Conservation (phyloP, 2,888 invertebrate species). For the Aproaerema taeniolella region DNA sequence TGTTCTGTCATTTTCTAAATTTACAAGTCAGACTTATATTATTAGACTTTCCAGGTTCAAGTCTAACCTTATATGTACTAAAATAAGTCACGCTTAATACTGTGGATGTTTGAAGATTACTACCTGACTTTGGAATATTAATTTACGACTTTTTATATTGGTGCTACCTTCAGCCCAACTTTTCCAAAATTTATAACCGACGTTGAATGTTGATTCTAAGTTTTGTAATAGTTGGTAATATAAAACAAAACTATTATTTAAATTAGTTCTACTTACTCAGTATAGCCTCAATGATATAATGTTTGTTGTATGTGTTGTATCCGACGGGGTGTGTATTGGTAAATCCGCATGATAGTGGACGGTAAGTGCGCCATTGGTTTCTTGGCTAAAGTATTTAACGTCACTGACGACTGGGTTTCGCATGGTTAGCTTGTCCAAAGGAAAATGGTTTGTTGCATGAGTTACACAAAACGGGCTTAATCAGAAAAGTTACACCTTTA, state of each 20-base stretch:
- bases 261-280: slow-evolving; percentile 25
- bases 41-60: too few relatives aligned
- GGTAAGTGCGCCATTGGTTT: slow-evolving; percentile 54
- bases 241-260: slow-evolving; percentile 23
- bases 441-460: slow-evolving; percentile 28
- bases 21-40: background rate
- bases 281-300: slow-evolving; percentile 48
- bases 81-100: too few relatives aligned
- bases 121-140: too few relatives aligned
- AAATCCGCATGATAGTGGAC: slow-evolving; percentile 53
- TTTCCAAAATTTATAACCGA: too few relatives aligned
- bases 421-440: slow-evolving; percentile 42
- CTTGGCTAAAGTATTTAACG: slow-evolving; percentile 17
- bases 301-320: slow-evolving; percentile 55
- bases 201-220: too few relatives aligned
- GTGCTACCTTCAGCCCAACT: too few relatives aligned
- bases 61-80: too few relatives aligned
- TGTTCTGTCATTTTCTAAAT: slow-evolving; percentile 58
- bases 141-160: too few relatives aligned
- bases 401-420: slow-evolving; percentile 30
- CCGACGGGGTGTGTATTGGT: slow-evolving; percentile 67
- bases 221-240: too few relatives aligned
- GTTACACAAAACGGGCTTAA: background rate
- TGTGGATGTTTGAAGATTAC: too few relatives aligned
- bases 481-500: background rate